Conservation (phyloP, 2,888 invertebrate genomes). For the Palloptera scutellata region DNA sequence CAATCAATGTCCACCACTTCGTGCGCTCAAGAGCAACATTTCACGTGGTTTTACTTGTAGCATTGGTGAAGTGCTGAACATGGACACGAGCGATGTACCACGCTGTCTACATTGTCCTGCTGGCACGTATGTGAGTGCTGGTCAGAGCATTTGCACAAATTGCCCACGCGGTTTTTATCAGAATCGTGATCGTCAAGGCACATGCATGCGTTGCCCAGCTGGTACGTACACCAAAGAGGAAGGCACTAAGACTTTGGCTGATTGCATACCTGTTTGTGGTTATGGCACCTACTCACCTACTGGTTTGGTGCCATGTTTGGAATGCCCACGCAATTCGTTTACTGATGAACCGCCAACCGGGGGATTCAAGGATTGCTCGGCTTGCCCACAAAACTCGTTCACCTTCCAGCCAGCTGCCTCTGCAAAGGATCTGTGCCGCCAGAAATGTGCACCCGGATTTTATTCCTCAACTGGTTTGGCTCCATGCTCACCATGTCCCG, state of each 20-base stretch:
- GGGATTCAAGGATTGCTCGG: constrained; percentile 92
- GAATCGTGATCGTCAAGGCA: constrained; percentile 88
- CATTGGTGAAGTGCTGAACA: constrained; percentile 91
- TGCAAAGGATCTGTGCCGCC: constrained; percentile 81
- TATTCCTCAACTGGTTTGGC: constrained; percentile 94
- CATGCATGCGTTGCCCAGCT: constrained; percentile 88
- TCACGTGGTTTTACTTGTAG: constrained; percentile 92
- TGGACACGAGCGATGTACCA: constrained; percentile 90
- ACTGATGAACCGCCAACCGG: constrained; percentile 87
- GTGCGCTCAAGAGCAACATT: constrained; percentile 85
- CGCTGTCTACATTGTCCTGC: constrained; percentile 96
- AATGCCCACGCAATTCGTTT: constrained; percentile 92
- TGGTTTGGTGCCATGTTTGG: constrained; percentile 90
- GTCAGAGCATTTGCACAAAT: constrained; percentile 88
- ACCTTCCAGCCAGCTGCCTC: constrained; percentile 93
- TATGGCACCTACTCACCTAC: constrained; percentile 96
- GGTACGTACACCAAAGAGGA: constrained; percentile 93
- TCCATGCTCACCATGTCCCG: constrained; percentile 91
- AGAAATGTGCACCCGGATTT: constrained; percentile 87
- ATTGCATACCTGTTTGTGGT: constrained; percentile 93
- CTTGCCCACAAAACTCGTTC: constrained; percentile 87
- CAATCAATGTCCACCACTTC: constrained; percentile 90
- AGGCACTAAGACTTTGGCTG: constrained; percentile 84
- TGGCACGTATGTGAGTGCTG: constrained; percentile 90
- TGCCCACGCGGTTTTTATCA: constrained; percentile 95